A percentile compares a stretch with the other conserved stretches of the same genome.
Evolutionary conservation across 2,113 vertebrate species (phyloP).

Genomic region (Anarhynchus alexandrinus): DNA sequence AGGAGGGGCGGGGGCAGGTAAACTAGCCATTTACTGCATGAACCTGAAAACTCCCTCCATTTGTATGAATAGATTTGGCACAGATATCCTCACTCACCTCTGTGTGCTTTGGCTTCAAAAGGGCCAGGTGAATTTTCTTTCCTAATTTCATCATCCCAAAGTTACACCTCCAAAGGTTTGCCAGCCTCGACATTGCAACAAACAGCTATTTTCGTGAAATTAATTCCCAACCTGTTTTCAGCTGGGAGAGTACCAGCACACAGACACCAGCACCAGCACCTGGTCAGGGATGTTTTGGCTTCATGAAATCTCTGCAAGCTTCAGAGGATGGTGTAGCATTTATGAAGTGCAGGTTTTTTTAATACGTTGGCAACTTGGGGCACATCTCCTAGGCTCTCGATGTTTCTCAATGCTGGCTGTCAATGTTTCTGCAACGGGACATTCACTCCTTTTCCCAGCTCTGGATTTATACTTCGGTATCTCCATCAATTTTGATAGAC

Average conservation of each 20-base stretch:
- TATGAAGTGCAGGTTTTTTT: neutral
- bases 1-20: neutral
- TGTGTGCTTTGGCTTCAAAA: neutral
- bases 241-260: neutral
- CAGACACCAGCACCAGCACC: neutral
- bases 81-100: neutral
- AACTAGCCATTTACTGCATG: neutral
- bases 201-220: neutral
- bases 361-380: neutral
- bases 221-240: neutral
- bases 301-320: neutral
- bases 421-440: neutral
- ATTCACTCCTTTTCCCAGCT: neutral
- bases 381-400: neutral
- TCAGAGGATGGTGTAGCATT: neutral
- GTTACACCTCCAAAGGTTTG: neutral
- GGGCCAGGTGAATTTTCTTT: neutral
- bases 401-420: neutral
- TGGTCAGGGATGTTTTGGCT: neutral
- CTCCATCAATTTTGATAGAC: neutral
- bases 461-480: neutral
- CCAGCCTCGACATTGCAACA: neutral
- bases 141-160: neutral
- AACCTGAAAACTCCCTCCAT: neutral
- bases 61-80: neutral